Evolutionary conservation across 1,140 invertebrate genomes (phyloP), one percentile per base, ranked within the genome.

Genomic region (Ctenoplectra terminalis): DNA sequence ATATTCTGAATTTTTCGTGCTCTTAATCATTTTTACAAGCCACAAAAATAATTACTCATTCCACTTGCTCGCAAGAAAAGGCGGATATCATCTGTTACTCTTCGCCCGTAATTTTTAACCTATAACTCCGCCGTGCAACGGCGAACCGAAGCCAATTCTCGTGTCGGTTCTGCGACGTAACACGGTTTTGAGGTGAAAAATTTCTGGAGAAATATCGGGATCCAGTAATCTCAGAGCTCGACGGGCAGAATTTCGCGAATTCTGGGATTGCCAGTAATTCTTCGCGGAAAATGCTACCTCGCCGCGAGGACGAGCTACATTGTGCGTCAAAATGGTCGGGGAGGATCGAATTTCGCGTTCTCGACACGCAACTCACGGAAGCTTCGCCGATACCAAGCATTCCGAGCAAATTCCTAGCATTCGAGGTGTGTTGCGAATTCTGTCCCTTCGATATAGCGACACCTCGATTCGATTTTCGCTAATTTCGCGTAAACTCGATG

Each of bases 201-300:
- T 67, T 31, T 26, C 17, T 15, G n/a, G 15, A 2, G 31, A 56
- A 31, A 48, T 56, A 54, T 67, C 7, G n/a, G n/a, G 17, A 50
- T 50, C 5, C 60, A 2, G 23, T 34, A 58, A 52, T 71, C 26
- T 11, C n/a, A 13, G 23, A 6, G 3, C 8, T 20, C 7, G 17
- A 17, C 29, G 26, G 29, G 3, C 1, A 13, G n/a, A 74, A 74
- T 74, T 74, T 74, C 13, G 61, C 60, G 73, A 48, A 74, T 61
- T 63, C 61, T 34, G 17, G 26, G 40, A 50, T 50, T 50, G 7
- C 20, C 67, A 20, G 29, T 70, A 64, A 78, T 70, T 78, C 52
- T 46, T 58, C 37, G 26, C 37, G 37, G 8, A 37, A 58, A 77
- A 69, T 70, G 52, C 5, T 46, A 34, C 26, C 46, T 20, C 11